A percentile compares a stretch with the other conserved stretches of the same genome.
Evolutionary conservation across 2,797 vertebrate genomes (phyloP).

Genomic region (Mormyrops attenuatus): DNA sequence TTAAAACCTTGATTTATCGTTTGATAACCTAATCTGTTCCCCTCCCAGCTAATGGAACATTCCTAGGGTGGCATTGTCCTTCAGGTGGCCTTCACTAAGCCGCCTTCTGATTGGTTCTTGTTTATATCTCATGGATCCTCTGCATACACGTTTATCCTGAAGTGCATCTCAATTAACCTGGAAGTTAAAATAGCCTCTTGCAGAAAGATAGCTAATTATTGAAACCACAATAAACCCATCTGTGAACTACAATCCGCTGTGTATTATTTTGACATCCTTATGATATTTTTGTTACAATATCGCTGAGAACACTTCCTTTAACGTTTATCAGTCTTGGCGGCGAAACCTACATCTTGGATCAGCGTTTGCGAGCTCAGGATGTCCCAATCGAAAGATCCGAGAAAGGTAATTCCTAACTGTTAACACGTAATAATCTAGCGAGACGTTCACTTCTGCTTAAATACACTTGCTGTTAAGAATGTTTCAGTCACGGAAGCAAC

Average conservation of each 20-base stretch:
- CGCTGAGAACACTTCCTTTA: constrained; percentile 78
- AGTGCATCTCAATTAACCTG: neutral
- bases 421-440: neutral
- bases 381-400: constrained; percentile 89
- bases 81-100: neutral
- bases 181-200: neutral
- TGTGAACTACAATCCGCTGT: neutral
- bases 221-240: neutral
- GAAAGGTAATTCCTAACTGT: constrained; percentile 71
- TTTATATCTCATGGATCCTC: neutral
- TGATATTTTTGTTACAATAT: constrained; percentile 56
- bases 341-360: constrained; percentile 96
- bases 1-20: neutral
- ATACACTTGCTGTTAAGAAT: neutral
- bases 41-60: neutral
- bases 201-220: neutral
- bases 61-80: neutral
- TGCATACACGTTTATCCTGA: neutral
- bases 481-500: neutral
- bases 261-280: neutral
- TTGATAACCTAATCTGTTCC: neutral
- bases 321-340: constrained; percentile 95
- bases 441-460: neutral
- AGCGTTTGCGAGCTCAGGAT: constrained; percentile 88
- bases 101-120: neutral